phyloP scores from a whole-genome alignment of 2,113 vertebrate species.

The Heterocephalus glaber region DNA sequence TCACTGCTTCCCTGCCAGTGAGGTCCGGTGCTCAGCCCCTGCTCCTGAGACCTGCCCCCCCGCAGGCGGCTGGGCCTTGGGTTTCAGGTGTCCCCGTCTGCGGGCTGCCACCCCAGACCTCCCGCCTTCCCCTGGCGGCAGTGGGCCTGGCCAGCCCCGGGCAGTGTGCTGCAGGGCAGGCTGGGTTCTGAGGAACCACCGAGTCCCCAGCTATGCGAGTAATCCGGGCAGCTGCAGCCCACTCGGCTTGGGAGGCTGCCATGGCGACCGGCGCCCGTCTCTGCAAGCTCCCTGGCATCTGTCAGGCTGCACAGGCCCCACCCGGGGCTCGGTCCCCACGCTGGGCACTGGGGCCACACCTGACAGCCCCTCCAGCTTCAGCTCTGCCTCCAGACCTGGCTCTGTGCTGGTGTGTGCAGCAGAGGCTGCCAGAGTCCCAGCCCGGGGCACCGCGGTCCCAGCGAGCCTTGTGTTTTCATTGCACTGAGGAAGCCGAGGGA shows the following conservation, averaged over 20 bases:
- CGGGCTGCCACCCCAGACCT: background rate
- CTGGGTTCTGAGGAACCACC: background rate
- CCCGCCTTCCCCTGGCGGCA: background rate
- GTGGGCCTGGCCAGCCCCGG: background rate
- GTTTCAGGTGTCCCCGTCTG: background rate
- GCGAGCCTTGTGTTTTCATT: no score
- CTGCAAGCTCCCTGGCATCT: background rate
- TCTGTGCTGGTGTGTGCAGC: accelerated
- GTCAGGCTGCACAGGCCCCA: background rate
- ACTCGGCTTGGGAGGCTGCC: background rate
- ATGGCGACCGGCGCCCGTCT: background rate
- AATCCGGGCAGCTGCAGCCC: background rate
- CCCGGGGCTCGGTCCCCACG: background rate
- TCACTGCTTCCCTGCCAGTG: background rate
- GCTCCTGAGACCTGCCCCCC: no score
- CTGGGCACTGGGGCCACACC: background rate
- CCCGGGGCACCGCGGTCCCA: background rate
- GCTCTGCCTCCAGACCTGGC: accelerated
- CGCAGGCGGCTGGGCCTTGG: accelerated
- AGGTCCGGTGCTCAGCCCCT: background rate
- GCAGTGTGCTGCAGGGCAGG: accelerated
- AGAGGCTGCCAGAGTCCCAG: no score
- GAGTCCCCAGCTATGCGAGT: constrained; percentile 10
- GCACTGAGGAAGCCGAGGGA: background rate
- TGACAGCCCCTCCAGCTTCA: background rate